Base-by-base conservation (phyloP, 1,140 invertebrate genomes). In the Eufriesea mexicana region DNA sequence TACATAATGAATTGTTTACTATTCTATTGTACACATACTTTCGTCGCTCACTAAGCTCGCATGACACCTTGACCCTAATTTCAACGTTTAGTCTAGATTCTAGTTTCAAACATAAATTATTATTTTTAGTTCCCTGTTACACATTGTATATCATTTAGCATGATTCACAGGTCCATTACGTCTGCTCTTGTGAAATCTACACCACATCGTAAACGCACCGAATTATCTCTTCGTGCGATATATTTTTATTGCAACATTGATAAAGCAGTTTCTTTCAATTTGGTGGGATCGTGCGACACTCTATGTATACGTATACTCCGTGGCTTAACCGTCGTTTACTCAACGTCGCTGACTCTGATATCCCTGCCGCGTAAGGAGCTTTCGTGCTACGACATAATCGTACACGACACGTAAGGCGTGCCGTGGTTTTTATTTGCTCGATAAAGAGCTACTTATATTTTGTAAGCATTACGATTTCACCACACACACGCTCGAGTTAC, bases 51-150 rank as follows among this genome's bases (percentile, higher is more conserved):
- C 35, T 55, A 67, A 18, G 35, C 18, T 62, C 68, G 23, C 18
- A 28, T 25, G 23, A 57, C 84, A 85, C 72, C 85, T 72, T 86
- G 57, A 49, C 66, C 57, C 59, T 59, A 68, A 47, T 86, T 67
- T 42, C 45, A 6, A 61, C 28, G 10, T 9, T 79, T 78, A 25
- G 45, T 8, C 5, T 28, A 25, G 10, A 28, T 12, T 49, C 67
- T 57, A 14, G 47, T 10, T 51, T 51, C 25, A 28, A 54, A 51
- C 35, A 72, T 61, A 71, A 79, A 61, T 79, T 18, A 51, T 54
- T 73, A 62, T 64, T 80, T 71, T 59, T 47, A n/a, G 51, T 35
- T n/a, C n/a, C 57, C 10, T 18, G n/a, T 20, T 47, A 25, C 2
- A 25, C 5, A 16, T 59, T n/a, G 20, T 72, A 7, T 55, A 72